Conservation (phyloP, 2,797 vertebrate species). For the Coregonus suidteri region DNA sequence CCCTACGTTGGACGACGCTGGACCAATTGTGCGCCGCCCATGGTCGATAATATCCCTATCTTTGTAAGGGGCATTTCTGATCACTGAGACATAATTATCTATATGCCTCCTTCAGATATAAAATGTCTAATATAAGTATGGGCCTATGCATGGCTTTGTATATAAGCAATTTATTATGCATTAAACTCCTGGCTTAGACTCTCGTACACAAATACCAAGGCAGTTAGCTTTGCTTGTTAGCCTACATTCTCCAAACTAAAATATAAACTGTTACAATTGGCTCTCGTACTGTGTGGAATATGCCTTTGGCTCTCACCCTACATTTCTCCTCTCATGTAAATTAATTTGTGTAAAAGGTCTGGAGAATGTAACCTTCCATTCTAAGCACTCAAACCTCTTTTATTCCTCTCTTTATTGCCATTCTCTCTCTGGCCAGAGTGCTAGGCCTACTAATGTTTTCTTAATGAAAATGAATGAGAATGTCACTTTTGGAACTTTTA, state of each 20-base stretch:
- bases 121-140: conserved; percentile 39
- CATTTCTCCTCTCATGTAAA: conserved; percentile 66
- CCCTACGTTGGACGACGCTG: too few relatives aligned
- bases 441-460: conserved; percentile 70
- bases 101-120: conserved; percentile 14
- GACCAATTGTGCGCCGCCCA: too few relatives aligned
- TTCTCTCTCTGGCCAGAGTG: conserved; percentile 64
- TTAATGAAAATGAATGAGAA: conserved; percentile 75
- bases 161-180: conserved; percentile 11
- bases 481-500: conserved; percentile 75
- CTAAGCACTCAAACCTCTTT: conserved; percentile 49
- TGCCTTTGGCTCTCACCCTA: conserved; percentile 61
- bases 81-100: conserved; percentile 17
- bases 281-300: conserved; percentile 11
- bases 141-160: background rate
- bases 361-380: conserved; percentile 66
- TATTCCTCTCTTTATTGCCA: conserved; percentile 59
- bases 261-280: conserved; percentile 38
- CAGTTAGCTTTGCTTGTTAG: conserved; percentile 63
- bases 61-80: conserved; percentile 11
- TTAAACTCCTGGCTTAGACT: conserved; percentile 32
- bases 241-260: conserved; percentile 63
- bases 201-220: conserved; percentile 51
- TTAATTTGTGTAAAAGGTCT: conserved; percentile 71
- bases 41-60: conserved; percentile 20